Evolutionary conservation across 1,140 invertebrate genomes (phyloP).

Genomic region (Andrena cerasifolii): DNA sequence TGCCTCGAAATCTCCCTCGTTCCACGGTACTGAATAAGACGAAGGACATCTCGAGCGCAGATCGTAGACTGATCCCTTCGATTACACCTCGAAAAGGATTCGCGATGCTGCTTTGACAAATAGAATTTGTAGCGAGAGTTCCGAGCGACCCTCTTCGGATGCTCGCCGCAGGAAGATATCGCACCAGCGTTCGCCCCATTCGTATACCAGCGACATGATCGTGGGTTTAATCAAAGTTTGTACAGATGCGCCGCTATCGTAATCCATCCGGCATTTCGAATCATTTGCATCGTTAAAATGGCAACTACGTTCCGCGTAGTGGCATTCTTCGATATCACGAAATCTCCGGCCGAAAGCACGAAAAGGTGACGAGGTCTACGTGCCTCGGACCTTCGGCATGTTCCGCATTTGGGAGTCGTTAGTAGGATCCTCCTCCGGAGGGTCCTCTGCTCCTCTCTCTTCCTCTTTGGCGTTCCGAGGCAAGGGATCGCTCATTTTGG

Average conservation of each 20-base stretch:
- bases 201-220: background rate
- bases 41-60: too few relatives aligned
- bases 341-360: slow-evolving; percentile 45
- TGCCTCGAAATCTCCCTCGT: background rate
- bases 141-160: too few relatives aligned
- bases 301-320: slow-evolving; percentile 26
- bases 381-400: slow-evolving; percentile 41
- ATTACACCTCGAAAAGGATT: too few relatives aligned
- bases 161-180: too few relatives aligned
- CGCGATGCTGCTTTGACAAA: too few relatives aligned
- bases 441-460: slow-evolving; percentile 3
- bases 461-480: slow-evolving; percentile 5
- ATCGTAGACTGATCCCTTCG: too few relatives aligned
- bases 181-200: too few relatives aligned
- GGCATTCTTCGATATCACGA: slow-evolving; percentile 33
- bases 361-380: slow-evolving; percentile 54
- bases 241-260: background rate
- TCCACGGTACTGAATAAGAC: too few relatives aligned
- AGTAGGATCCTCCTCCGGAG: slow-evolving; percentile 43
- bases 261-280: slow-evolving; percentile 29
- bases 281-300: slow-evolving; percentile 52
- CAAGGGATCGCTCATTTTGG: slow-evolving; percentile 68
- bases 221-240: background rate
- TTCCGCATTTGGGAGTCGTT: slow-evolving; percentile 65
- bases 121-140: too few relatives aligned